These are phyloP conservation scores for Agapetus fuscipes DNA, from an alignment of 2,888 invertebrate species.

Conservation along the genomic window DNA sequence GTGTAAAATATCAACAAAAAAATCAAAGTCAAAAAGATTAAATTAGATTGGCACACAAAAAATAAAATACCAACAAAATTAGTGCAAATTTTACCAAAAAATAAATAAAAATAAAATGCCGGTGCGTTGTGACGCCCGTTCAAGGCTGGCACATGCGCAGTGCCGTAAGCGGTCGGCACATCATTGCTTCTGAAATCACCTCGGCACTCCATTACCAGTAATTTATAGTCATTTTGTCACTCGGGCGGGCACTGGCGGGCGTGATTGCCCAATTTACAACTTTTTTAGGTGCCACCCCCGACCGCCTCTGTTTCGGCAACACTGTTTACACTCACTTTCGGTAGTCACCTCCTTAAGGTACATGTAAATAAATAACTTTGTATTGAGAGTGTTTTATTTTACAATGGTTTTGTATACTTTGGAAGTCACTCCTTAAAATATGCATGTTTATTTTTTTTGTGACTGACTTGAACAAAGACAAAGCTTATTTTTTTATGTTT, in stretches of 20 bases:
- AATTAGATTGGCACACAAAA: conserved; percentile 2
- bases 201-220: conserved; percentile 46
- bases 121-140: conserved; percentile 20
- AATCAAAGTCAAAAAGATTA: conserved; percentile 1
- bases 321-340: no score
- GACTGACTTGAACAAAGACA: no score
- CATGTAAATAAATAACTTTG: no score
- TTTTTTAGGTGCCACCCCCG: conserved; percentile 4
- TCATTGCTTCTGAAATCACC: conserved; percentile 46
- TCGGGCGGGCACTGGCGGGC: conserved; percentile 9
- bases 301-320: background rate
- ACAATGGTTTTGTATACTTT: no score
- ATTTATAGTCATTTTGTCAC: conserved; percentile 21
- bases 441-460: no score
- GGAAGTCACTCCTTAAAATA: no score
- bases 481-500: no score
- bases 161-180: conserved; percentile 48
- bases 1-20: background rate
- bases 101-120: conserved; percentile 7
- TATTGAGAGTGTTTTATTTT: no score
- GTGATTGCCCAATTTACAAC: conserved; percentile 10
- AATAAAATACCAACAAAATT: no score
- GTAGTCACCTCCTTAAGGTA: no score
- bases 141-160: conserved; percentile 34
- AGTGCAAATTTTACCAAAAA: background rate